These are phyloP conservation scores for Semicossyphus pulcher DNA, from an alignment of 2,113 vertebrate genomes.

Conservation along the genomic window DNA sequence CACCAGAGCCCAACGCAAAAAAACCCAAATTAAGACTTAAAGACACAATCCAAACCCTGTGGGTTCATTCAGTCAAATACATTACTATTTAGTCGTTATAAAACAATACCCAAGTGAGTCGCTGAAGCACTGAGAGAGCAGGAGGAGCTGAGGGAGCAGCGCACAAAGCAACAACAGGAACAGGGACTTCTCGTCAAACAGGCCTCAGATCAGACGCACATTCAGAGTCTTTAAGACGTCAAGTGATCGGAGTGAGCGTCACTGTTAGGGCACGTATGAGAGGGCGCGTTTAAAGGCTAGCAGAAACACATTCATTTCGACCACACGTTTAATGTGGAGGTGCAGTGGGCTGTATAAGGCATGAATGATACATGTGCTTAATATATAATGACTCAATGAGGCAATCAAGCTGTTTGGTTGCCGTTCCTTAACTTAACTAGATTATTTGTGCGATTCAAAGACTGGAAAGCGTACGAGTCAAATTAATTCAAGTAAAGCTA, in stretches of 20 bases:
- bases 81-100: conserved; percentile 69
- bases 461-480: conserved; percentile 27
- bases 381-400: conserved; percentile 3
- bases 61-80: conserved; percentile 83
- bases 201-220: conserved; percentile 15
- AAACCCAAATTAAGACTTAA: conserved; percentile 69
- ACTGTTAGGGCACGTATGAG: not conserved
- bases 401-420: conserved; percentile 27
- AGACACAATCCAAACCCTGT: conserved; percentile 70
- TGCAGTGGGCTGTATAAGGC: conserved; percentile 67
- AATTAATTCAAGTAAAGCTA: conserved; percentile 48
- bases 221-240: conserved; percentile 33
- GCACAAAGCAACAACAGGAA: conserved; percentile 33
- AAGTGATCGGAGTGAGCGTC: conserved; percentile 4
- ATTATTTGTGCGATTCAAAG: conserved; percentile 27
- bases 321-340: conserved; percentile 54
- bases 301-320: conserved; percentile 64
- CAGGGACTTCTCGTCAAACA: conserved; percentile 5
- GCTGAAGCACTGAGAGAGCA: conserved; percentile 64
- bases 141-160: conserved; percentile 66
- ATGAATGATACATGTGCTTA: conserved; percentile 41
- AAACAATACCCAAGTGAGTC: conserved; percentile 68
- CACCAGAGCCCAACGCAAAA: conserved; percentile 40
- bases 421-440: conserved; percentile 27
- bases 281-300: conserved; percentile 41